Evolutionary conservation across 2,888 invertebrate species (phyloP).

Genomic region (Pammene aurita): DNA sequence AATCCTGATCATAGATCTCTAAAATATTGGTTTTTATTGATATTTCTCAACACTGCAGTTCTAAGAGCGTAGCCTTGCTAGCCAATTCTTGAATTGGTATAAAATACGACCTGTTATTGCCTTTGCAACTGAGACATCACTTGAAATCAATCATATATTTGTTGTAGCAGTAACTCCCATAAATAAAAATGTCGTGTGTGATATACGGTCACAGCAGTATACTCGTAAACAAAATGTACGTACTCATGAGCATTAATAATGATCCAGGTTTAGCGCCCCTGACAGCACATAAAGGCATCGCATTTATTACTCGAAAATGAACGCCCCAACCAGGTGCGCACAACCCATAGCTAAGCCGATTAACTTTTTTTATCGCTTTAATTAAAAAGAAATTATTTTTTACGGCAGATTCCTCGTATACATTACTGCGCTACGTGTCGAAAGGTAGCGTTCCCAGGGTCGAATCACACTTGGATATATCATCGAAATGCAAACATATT

Average conservation of each 20-base stretch:
- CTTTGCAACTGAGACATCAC: too few species aligned
- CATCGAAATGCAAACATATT: background rate
- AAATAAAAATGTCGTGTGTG: background rate
- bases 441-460: background rate
- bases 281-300: constrained; percentile 30
- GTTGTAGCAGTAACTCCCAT: background rate
- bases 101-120: too few species aligned
- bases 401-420: constrained; percentile 34
- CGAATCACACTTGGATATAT: background rate
- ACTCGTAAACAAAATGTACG: constrained; percentile 9
- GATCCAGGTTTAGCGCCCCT: constrained; percentile 31
- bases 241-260: constrained; percentile 21
- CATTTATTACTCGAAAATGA: constrained; percentile 35
- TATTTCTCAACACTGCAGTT: too few species aligned
- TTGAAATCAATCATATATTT: background rate
- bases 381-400: constrained; percentile 41
- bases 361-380: constrained; percentile 41
- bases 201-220: background rate
- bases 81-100: too few species aligned
- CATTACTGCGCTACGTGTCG: constrained; percentile 31
- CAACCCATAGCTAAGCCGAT: constrained; percentile 37
- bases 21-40: too few species aligned
- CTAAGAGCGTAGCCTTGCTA: too few species aligned
- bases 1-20: too few species aligned
- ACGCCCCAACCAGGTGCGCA: constrained; percentile 31